A percentile compares a stretch with the other conserved stretches of the same genome.
These are phyloP conservation scores for Xanthorhoe designata DNA, from an alignment of 2,888 invertebrate species.

Conservation along the genomic window DNA sequence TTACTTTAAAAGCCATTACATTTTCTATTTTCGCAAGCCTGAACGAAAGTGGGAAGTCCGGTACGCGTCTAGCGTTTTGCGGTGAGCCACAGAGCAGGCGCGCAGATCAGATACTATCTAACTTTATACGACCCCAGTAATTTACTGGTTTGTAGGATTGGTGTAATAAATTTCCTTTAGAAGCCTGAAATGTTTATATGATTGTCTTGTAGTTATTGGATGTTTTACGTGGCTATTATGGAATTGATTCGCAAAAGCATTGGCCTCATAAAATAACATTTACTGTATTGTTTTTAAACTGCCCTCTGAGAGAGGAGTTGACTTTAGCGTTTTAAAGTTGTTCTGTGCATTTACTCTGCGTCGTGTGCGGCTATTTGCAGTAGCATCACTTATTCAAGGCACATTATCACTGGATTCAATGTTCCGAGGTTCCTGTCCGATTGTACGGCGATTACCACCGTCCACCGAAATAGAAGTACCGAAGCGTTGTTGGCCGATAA, in stretches of 20 bases:
- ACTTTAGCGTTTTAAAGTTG: too few species aligned
- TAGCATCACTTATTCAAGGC: constrained; percentile 63
- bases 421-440: constrained; percentile 40
- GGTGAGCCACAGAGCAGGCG: constrained; percentile 20
- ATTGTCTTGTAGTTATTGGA: too few species aligned
- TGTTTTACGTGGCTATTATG: too few species aligned
- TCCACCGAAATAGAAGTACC: constrained; percentile 34
- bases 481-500: constrained; percentile 18
- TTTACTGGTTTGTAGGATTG: too few species aligned
- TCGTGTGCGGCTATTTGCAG: constrained; percentile 51
- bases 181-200: too few species aligned
- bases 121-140: not conserved
- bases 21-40: constrained; percentile 31
- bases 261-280: too few species aligned
- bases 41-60: constrained; percentile 33
- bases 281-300: too few species aligned
- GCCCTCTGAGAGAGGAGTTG: too few species aligned
- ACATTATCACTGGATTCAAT: constrained; percentile 60
- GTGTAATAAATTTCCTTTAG: too few species aligned
- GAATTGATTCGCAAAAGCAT: too few species aligned
- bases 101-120: constrained; percentile 7
- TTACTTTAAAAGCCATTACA: constrained; percentile 30
- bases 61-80: constrained; percentile 26
- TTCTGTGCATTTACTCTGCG: constrained; percentile 11
- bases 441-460: constrained; percentile 35